These are phyloP conservation scores for Maniola hyperantus DNA, from an alignment of 2,888 invertebrate species.

Conservation along the genomic window DNA sequence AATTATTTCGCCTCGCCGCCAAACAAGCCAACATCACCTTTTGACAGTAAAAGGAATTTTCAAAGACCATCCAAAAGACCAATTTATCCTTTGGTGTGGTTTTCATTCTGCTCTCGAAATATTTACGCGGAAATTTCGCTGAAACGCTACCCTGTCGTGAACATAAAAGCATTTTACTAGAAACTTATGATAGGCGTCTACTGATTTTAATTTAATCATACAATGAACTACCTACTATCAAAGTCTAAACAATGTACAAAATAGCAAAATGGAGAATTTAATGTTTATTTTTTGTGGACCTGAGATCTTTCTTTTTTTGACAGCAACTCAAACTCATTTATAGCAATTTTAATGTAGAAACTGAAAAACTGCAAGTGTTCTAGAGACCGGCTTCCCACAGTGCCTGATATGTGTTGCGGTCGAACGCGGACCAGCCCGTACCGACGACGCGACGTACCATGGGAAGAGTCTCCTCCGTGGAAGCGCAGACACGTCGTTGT, in stretches of 20 bases:
- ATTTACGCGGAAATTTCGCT: slow-evolving; percentile 25
- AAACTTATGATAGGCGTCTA: not conserved
- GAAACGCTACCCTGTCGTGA: not conserved
- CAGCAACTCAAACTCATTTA: too few relatives aligned
- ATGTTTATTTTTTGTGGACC: not conserved
- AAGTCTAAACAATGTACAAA: not conserved
- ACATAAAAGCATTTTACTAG: slow-evolving; percentile 13
- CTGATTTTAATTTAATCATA: slow-evolving; percentile 4
- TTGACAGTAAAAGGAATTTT: slow-evolving; percentile 29
- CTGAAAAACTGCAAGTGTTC: too few relatives aligned
- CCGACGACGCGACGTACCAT: too few relatives aligned
- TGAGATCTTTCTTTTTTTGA: too few relatives aligned
- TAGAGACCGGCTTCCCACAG: too few relatives aligned
- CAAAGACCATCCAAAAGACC: slow-evolving; percentile 28
- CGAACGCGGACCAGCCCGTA: too few relatives aligned
- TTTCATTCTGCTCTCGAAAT: slow-evolving; percentile 27
- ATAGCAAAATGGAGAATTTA: not conserved
- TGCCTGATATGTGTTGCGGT: too few relatives aligned
- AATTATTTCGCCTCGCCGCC: not conserved
- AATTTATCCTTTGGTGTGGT: slow-evolving; percentile 37
- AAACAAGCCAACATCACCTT: not conserved
- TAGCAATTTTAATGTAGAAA: too few relatives aligned
- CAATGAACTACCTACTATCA: not conserved
- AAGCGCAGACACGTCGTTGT: too few relatives aligned
- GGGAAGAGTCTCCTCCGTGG: too few relatives aligned